These are phyloP conservation scores for Eristalis pertinax DNA, from an alignment of 2,888 invertebrate species.

Conservation along the genomic window DNA sequence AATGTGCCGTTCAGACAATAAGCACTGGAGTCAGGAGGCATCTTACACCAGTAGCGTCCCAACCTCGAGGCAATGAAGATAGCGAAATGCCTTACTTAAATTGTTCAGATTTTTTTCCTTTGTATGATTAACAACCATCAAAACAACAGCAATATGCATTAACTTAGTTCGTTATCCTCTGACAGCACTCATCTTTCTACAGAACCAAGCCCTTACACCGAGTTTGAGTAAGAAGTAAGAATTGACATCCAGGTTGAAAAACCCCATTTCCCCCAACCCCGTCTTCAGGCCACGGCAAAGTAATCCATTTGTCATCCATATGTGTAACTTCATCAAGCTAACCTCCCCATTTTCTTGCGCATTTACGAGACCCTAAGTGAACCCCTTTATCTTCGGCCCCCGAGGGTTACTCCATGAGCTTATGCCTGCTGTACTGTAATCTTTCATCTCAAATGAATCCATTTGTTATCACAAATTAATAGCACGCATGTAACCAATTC, in stretches of 20 bases:
- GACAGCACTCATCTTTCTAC: too few relatives aligned
- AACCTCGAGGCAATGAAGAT: too few relatives aligned
- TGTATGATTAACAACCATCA: too few relatives aligned
- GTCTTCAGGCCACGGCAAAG: neutral
- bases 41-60: too few relatives aligned
- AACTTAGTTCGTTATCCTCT: too few relatives aligned
- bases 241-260: neutral
- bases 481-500: conserved; percentile 44
- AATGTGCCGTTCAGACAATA: too few relatives aligned
- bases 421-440: neutral
- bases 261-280: neutral
- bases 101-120: too few relatives aligned
- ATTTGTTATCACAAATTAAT: conserved; percentile 48
- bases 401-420: neutral
- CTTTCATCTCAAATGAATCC: conserved; percentile 13
- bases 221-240: too few relatives aligned
- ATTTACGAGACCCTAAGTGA: neutral
- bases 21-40: too few relatives aligned
- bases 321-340: neutral
- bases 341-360: neutral
- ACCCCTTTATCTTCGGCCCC: neutral
- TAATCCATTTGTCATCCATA: neutral
- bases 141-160: too few relatives aligned
- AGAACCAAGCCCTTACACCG: too few relatives aligned
- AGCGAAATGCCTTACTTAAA: too few relatives aligned